A percentile compares a stretch with the other conserved stretches of the same genome.
phyloP scores from a whole-genome alignment of 1,140 invertebrate species.

The Diploscapter pachys region DNA sequence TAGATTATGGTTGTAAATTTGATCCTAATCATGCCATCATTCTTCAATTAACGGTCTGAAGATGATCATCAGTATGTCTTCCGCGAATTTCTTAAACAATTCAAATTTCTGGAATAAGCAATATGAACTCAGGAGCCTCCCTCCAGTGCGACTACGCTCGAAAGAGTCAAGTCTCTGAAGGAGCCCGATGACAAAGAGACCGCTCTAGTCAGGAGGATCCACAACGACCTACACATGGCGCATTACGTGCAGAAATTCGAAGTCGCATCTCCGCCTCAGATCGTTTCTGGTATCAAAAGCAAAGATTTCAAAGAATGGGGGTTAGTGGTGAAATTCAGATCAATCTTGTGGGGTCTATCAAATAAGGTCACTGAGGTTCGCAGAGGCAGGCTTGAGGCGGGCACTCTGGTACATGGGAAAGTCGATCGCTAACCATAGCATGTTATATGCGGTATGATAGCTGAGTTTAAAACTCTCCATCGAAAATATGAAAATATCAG shows the following conservation, averaged over 20 bases:
- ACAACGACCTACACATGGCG: conserved; percentile 31
- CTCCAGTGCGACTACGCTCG: conserved; percentile 22
- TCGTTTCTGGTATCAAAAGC: background rate
- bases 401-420: conserved; percentile 32
- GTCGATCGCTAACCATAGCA: conserved; percentile 25
- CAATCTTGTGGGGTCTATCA: conserved; percentile 24
- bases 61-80: too few species aligned
- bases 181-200: conserved; percentile 9
- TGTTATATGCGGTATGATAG: conserved; percentile 14
- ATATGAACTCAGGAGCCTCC: conserved; percentile 9
- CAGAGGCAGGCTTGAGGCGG: conserved; percentile 17
- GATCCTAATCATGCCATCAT: background rate
- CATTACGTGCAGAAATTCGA: conserved; percentile 26
- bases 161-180: conserved; percentile 14
- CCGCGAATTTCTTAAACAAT: too few species aligned
- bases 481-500: too few species aligned
- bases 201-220: conserved; percentile 22
- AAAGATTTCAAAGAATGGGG: background rate
- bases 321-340: conserved; percentile 5
- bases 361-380: conserved; percentile 21
- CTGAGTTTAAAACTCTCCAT: background rate
- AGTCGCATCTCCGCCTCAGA: background rate
- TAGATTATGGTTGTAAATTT: background rate
- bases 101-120: too few species aligned
- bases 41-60: background rate